Base-by-base conservation (phyloP, 2,113 vertebrate species). In the Enhydra lutris region DNA sequence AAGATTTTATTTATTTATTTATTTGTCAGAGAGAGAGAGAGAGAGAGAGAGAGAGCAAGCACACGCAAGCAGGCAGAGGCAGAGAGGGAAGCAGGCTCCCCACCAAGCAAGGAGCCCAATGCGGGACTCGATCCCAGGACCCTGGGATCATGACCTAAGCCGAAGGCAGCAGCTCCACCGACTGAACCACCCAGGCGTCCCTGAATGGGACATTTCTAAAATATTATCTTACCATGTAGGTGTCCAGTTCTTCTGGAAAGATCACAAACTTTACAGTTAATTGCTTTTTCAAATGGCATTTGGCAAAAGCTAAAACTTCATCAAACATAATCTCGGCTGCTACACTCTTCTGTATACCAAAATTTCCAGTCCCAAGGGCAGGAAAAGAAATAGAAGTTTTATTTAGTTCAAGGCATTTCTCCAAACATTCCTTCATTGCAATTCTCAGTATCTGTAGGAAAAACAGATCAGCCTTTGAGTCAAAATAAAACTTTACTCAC, bases 331-430 rank as follows among this genome's bases (percentile, higher is more conserved):
- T 97, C 2, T 71, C 0, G 7, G 99, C 99, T 39, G 93, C 98
- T 29, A 31, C 57, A 4, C 9, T 4, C 45, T 90, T 89, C 7
- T 0, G 0, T 17, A 99, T 97, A 0, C 0, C 0, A 11, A 97
- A 85, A 0, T 0, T 17, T 95, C 99, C 99, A 7, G 98, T 98
- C 9, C 98, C 99, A 31, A 99, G 97, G 36, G 98, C 98, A 69
- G 99, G 99, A 87, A 99, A 99, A 78, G 99, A 98, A 92, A 99
- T 96, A 2, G 99, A 99, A 47, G 69, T 29, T 96, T 23, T 0
- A 0, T 4, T 0, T 0, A 0, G 0, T 0, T 12, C 0, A 7
- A 0, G 4, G 34, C 98, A 95, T 7, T 1, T 14, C 47, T 0
- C 0, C 93, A 99, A 97, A 94, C 99, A 99, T 0, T 29, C n/a